Percentiles rank a stretch among this genome's conserved stretches.
Evolutionary conservation across 2,113 vertebrate species (phyloP).

Genomic region (Potamarius usumacintae): DNA sequence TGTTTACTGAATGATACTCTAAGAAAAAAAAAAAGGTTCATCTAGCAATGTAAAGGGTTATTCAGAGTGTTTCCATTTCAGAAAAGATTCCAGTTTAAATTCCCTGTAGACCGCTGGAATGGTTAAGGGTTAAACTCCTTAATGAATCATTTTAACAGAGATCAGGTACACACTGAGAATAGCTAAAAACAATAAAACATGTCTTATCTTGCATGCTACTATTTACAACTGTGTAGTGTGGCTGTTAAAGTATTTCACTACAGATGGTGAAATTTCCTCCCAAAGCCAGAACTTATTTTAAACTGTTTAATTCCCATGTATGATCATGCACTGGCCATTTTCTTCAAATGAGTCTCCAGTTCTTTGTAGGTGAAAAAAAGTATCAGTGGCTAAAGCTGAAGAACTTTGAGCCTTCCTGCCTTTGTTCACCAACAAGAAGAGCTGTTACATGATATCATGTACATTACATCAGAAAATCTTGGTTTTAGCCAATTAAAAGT

Average conservation of each 20-base stretch:
- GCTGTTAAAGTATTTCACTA: background rate
- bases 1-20: background rate
- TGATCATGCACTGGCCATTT: background rate
- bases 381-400: constrained; percentile 5
- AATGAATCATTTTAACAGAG: background rate
- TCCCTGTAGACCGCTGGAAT: background rate
- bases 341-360: background rate
- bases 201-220: background rate
- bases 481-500: constrained; percentile 17
- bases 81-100: background rate
- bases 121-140: background rate
- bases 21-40: background rate
- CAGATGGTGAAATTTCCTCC: background rate
- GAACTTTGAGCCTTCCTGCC: background rate
- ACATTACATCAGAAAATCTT: background rate
- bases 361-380: background rate
- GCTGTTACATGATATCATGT: background rate
- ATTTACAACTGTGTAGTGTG: background rate
- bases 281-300: background rate
- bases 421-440: background rate
- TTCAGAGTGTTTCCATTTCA: background rate
- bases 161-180: background rate
- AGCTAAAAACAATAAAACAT: background rate
- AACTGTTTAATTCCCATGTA: background rate
- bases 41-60: background rate